Percentiles rank a stretch among this genome's conserved stretches.
phyloP scores from a whole-genome alignment of 2,797 vertebrate species.

The Lepus townsendii region DNA sequence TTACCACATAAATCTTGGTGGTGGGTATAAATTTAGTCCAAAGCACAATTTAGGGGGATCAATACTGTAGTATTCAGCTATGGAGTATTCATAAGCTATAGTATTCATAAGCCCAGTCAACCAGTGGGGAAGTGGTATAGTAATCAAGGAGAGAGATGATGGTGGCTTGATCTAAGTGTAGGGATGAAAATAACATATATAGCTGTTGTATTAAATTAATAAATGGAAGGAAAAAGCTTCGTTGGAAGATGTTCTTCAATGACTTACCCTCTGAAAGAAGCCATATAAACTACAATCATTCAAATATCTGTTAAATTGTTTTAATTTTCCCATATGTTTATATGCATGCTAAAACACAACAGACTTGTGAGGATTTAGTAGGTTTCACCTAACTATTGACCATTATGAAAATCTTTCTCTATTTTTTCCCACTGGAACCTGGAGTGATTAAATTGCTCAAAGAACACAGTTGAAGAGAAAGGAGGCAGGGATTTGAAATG shows the following conservation, averaged over 20 bases:
- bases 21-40: background rate
- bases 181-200: background rate
- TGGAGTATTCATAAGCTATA: background rate
- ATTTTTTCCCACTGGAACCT: background rate
- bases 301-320: background rate
- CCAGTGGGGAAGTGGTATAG: background rate
- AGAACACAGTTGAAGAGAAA: background rate
- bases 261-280: background rate
- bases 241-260: background rate
- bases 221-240: background rate
- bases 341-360: conserved; percentile 6
- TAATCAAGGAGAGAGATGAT: background rate
- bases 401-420: background rate
- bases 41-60: background rate
- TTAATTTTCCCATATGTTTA: conserved; percentile 15
- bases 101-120: background rate
- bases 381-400: background rate
- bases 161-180: background rate
- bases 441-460: background rate
- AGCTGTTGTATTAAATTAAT: background rate
- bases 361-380: background rate
- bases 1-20: background rate
- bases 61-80: background rate
- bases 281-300: background rate
- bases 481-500: background rate